Percentiles rank a stretch among this genome's conserved stretches.
These are phyloP conservation scores for Galerucella pusilla DNA, from an alignment of 2,888 invertebrate genomes.

Conservation along the genomic window DNA sequence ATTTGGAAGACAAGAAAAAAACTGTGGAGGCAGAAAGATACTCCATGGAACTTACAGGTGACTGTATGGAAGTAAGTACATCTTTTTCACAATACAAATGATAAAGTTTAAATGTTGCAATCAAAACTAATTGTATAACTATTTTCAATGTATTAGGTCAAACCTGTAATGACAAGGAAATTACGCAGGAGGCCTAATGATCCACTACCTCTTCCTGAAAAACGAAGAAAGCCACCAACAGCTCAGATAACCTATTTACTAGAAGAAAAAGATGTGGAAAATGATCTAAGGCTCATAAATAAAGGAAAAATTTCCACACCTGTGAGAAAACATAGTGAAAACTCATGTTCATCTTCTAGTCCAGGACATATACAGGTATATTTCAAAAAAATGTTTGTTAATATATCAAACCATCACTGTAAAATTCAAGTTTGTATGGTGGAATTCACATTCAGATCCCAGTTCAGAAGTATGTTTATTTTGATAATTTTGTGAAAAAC, in stretches of 20 bases:
- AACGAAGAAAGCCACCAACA: conserved; percentile 86
- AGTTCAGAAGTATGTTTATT: too few relatives aligned
- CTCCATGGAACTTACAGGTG: conserved; percentile 86
- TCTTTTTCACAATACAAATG: not conserved
- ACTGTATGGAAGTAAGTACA: conserved; percentile 52
- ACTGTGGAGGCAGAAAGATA: conserved; percentile 88
- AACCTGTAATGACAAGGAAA: conserved; percentile 95
- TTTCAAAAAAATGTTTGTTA: not conserved
- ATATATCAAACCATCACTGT: not conserved
- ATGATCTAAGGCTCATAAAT: conserved; percentile 79
- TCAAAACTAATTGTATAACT: too few relatives aligned
- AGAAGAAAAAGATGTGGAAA: conserved; percentile 90
- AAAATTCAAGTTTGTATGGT: not conserved
- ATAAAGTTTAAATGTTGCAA: not conserved
- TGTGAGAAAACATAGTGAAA: conserved; percentile 68
- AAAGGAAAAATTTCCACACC: conserved; percentile 68
- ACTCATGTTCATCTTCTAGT: conserved; percentile 58
- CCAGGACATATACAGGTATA: conserved; percentile 60
- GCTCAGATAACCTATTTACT: conserved; percentile 86
- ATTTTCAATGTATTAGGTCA: conserved; percentile 67
- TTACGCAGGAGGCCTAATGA: conserved; percentile 92
- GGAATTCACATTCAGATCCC: too few relatives aligned
- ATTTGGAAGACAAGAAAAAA: conserved; percentile 92
- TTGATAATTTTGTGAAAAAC: too few relatives aligned
- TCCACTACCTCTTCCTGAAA: conserved; percentile 88